A percentile compares a stretch with the other conserved stretches of the same genome.
These are phyloP conservation scores for Heloderma charlesbogerti DNA, from an alignment of 2,113 vertebrate species.

Conservation along the genomic window DNA sequence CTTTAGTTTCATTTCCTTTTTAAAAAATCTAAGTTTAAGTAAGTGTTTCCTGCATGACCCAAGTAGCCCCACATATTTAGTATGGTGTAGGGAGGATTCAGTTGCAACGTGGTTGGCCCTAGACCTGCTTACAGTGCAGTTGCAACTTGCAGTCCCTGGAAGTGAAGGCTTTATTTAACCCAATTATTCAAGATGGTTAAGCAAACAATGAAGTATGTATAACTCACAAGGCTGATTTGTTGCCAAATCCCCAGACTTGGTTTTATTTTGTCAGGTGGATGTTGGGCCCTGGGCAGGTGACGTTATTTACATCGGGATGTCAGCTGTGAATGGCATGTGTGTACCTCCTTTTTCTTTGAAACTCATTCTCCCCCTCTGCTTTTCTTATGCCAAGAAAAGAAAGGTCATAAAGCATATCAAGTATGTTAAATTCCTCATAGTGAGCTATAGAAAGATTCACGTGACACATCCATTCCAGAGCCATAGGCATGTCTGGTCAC, in stretches of 20 bases:
- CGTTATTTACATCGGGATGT: constrained; percentile 27
- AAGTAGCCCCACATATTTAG: background rate
- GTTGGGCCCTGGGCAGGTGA: constrained; percentile 3
- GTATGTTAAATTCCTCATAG: constrained; percentile 31
- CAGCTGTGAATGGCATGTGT: constrained; percentile 23
- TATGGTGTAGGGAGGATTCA: background rate
- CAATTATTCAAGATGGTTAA: background rate
- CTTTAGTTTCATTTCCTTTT: background rate
- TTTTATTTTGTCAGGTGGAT: constrained; percentile 38
- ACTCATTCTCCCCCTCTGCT: background rate
- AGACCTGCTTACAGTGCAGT: fast-evolving
- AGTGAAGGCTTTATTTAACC: background rate
- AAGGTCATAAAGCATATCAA: constrained; percentile 47
- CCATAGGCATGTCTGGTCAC: constrained; percentile 73
- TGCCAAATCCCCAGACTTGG: background rate
- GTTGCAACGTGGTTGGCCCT: background rate
- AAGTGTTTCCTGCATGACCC: background rate
- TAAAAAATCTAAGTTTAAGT: constrained; percentile 1
- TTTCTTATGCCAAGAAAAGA: constrained; percentile 46
- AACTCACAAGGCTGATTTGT: constrained; percentile 20
- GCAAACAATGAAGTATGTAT: constrained; percentile 16
- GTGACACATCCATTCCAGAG: constrained; percentile 73
- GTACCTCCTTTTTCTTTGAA: constrained; percentile 2
- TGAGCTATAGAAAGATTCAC: constrained; percentile 68
- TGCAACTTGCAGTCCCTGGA: background rate